These are phyloP conservation scores for Mamestra brassicae DNA, from an alignment of 2,888 invertebrate species.

Conservation along the genomic window DNA sequence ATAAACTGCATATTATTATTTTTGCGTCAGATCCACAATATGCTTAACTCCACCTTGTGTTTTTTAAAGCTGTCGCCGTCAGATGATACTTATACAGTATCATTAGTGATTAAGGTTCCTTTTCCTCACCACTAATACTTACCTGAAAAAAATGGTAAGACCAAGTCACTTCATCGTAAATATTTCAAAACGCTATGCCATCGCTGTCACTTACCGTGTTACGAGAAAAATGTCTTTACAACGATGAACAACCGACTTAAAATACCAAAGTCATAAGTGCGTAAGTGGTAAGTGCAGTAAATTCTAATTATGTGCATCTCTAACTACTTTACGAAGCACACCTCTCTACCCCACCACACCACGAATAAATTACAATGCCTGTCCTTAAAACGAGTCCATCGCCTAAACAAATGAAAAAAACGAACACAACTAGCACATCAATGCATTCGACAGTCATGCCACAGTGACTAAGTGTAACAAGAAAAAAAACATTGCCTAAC, in stretches of 20 bases:
- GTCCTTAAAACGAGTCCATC: constrained; percentile 27
- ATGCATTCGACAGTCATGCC: constrained; percentile 72
- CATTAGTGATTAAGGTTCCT: neutral
- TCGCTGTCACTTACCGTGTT: constrained; percentile 24
- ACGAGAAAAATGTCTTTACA: neutral
- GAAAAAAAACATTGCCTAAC: constrained; percentile 66
- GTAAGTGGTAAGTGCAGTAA: constrained; percentile 42
- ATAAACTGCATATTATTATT: neutral
- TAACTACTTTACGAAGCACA: constrained; percentile 45
- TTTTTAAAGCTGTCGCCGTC: neutral
- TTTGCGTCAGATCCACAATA: neutral
- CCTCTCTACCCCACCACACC: constrained; percentile 13
- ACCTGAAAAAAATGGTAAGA: neutral
- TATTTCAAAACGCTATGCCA: neutral
- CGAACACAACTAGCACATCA: constrained; percentile 59
- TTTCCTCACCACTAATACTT: too few species aligned
- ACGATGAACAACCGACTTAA: neutral
- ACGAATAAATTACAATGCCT: constrained; percentile 13
- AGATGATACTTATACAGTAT: neutral
- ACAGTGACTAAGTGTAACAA: constrained; percentile 72
- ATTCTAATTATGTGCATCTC: constrained; percentile 32
- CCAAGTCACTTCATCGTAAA: neutral
- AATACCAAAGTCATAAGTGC: constrained; percentile 25
- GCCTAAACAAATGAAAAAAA: constrained; percentile 36
- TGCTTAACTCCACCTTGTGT: neutral